These are phyloP conservation scores for Malacoraja senta DNA, from an alignment of 2,797 vertebrate genomes.

Conservation along the genomic window DNA sequence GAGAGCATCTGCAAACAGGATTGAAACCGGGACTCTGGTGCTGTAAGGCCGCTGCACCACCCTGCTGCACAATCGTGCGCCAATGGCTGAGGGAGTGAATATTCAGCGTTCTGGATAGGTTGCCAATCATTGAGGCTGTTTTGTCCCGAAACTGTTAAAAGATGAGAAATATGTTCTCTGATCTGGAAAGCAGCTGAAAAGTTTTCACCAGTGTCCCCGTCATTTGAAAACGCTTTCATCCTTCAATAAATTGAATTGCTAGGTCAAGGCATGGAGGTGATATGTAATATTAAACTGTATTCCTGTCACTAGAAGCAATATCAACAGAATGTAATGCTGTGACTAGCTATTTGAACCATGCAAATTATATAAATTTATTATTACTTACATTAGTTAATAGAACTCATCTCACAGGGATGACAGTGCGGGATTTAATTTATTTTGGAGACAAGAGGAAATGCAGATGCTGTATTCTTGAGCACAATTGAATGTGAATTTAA, in stretches of 20 bases:
- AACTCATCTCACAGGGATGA: background rate
- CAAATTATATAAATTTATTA: background rate
- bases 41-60: too few relatives aligned
- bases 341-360: background rate
- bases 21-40: too few relatives aligned
- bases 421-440: background rate
- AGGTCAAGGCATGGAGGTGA: background rate
- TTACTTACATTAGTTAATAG: background rate
- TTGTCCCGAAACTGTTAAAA: too few relatives aligned
- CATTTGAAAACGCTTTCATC: background rate
- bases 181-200: background rate
- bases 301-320: background rate
- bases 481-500: too few relatives aligned
- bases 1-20: too few relatives aligned
- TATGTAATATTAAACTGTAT: background rate
- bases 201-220: background rate
- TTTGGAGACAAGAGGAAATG: too few relatives aligned
- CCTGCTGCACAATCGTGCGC: too few relatives aligned
- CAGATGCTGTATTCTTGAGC: too few relatives aligned
- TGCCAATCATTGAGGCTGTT: too few relatives aligned
- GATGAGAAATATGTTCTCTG: background rate
- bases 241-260: constrained; percentile 6
- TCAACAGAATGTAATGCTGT: background rate
- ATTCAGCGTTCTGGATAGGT: too few relatives aligned
- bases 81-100: too few relatives aligned